Base-by-base conservation (phyloP, 92 coral and sea anemone species). In the Anthopleura xanthogrammica region DNA sequence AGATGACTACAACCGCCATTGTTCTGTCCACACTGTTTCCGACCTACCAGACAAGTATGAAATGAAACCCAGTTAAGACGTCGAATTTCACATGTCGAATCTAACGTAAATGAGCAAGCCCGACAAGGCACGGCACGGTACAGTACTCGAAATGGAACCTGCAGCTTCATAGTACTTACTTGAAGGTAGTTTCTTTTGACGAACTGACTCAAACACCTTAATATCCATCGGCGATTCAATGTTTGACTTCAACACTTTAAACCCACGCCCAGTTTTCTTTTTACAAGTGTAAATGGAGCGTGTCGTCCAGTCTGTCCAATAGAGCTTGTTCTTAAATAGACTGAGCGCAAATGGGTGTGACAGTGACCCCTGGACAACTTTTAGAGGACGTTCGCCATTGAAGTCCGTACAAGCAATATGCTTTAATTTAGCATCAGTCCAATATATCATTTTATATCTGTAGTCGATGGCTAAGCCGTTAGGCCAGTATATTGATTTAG, bases 231-330 rank as follows among this genome's bases (percentile, higher is more conserved):
- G 97, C 17, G 94, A 87, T 74, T 60, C 83, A 20, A 90, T 80
- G 55, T 86, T 91, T 52, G 95, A 80, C 86, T 75, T 52, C 55
- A 95, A 81, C 42, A 82, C 84, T 52, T 79, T 88, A 50, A 85
- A 81, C 5, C 89, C 90, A 78, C 41, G 78, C 5, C 94, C 96
- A 19, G 71, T 93, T 24, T 95, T 91, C 78, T 91, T 93, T 60
- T 91, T 90, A 82, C 95, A 89, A 0, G 93, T 85, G 81, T 88
- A 92, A 60, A 95, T 85, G 13, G 92, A 89, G 48, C 85, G 84
- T 12, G 98, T 74, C 1, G 85, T 92, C 98, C 98, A 94, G 81
- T 95, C 98, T 3, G 98, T 92, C 98, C 98, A 95, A 83, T 95
- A 95, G 12, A 95, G 82, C 82, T 89, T 89, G 55, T 90, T 95